Conservation (phyloP, 2,113 vertebrate genomes). For the Rhinolophus sinicus region DNA sequence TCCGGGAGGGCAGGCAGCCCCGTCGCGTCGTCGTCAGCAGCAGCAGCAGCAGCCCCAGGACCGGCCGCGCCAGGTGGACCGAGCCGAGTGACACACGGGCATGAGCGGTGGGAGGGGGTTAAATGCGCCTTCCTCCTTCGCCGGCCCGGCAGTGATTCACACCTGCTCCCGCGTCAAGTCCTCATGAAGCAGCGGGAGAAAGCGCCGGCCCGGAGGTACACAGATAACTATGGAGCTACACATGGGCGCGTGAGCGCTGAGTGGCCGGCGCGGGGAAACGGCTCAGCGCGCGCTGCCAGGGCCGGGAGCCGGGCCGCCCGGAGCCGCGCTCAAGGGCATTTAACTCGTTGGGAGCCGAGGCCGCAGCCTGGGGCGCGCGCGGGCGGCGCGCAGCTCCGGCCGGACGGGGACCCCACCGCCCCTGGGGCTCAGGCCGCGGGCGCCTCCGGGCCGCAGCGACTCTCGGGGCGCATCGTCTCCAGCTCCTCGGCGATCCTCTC, state of each 20-base stretch:
- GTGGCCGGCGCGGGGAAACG: background rate
- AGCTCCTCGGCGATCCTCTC: background rate
- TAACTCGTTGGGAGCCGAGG: constrained; percentile 4
- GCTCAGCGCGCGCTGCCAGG: constrained; percentile 45
- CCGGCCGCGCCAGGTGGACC: constrained; percentile 84
- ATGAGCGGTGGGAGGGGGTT: constrained; percentile 83
- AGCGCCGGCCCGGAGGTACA: constrained; percentile 41
- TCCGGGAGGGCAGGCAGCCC: constrained; percentile 74
- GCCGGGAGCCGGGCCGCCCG: constrained; percentile 44
- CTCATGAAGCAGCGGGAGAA: constrained; percentile 75
- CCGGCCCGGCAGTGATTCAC: constrained; percentile 86
- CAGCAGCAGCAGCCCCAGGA: constrained; percentile 65
- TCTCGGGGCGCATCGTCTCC: constrained; percentile 52
- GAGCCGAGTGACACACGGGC: constrained; percentile 82
- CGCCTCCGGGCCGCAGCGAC: constrained; percentile 66
- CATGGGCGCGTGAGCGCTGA: constrained; percentile 51
- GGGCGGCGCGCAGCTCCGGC: constrained; percentile 10
- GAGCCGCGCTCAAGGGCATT: constrained; percentile 71
- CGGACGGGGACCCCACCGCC: constrained; percentile 59
- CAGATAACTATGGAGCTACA: constrained; percentile 71
- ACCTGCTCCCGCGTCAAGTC: constrained; percentile 83
- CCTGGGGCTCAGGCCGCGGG: constrained; percentile 76
- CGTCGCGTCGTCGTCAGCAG: background rate
- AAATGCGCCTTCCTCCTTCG: constrained; percentile 79
- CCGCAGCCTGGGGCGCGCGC: background rate